Evolutionary conservation across 1,140 invertebrate species (phyloP).

Genomic region (Habropoda laboriosa): DNA sequence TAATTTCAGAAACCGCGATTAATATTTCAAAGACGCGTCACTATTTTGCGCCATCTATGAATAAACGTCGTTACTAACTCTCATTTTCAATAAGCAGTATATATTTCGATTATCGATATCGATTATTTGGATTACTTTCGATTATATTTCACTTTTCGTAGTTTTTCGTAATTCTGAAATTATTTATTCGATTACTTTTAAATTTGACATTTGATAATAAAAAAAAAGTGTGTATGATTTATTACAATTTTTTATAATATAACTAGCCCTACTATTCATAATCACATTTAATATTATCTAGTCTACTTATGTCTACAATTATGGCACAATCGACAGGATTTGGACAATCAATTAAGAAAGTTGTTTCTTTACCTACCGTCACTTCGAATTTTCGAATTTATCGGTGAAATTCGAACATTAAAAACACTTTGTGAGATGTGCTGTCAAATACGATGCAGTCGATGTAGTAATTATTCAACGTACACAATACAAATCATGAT

Average conservation of each 20-base stretch:
- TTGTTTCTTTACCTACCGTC: conserved; percentile 49
- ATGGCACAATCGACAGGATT: conserved; percentile 59
- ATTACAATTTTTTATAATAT: too few relatives aligned
- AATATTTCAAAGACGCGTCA: background rate
- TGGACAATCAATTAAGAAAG: conserved; percentile 50
- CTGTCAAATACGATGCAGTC: conserved; percentile 49
- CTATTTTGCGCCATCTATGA: background rate
- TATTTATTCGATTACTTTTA: background rate
- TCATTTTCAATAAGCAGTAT: background rate
- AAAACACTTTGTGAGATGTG: conserved; percentile 60
- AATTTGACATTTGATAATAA: background rate
- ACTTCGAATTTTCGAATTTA: conserved; percentile 54
- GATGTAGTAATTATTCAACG: conserved; percentile 51
- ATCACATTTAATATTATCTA: conserved; percentile 14
- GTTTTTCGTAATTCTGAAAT: background rate
- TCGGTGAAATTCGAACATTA: conserved; percentile 53
- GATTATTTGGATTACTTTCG: background rate
- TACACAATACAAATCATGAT: background rate
- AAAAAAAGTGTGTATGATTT: too few relatives aligned
- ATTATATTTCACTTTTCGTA: too few relatives aligned
- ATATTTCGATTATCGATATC: conserved; percentile 2
- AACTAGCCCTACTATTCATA: too few relatives aligned
- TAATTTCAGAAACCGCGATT: background rate
- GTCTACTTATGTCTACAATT: conserved; percentile 57
- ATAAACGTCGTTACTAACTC: background rate